Evolutionary conservation across 2,113 vertebrate genomes (phyloP).

Genomic region (Rissa tridactyla): DNA sequence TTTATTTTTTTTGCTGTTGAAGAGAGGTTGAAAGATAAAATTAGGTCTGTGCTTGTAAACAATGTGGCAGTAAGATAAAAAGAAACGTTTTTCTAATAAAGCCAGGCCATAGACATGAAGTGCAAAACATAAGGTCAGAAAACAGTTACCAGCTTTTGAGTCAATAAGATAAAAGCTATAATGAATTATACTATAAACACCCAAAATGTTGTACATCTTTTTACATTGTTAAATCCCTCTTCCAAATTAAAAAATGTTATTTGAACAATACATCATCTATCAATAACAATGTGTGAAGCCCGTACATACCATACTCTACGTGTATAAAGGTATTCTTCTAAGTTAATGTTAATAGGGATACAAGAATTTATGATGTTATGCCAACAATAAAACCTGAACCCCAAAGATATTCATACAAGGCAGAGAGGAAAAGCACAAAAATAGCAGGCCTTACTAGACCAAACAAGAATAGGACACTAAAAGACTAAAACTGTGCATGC

Average conservation of each 20-base stretch:
- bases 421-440: neutral
- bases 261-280: constrained; percentile 66
- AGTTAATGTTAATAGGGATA: neutral
- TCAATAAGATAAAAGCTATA: constrained; percentile 75
- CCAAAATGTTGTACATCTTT: constrained; percentile 60
- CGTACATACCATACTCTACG: neutral
- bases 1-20: constrained; percentile 77
- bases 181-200: constrained; percentile 74
- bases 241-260: constrained; percentile 68
- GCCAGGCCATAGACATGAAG: constrained; percentile 65
- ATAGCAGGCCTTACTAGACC: constrained; percentile 42
- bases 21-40: constrained; percentile 80
- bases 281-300: constrained; percentile 2
- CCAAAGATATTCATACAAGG: constrained; percentile 30
- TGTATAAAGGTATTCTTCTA: neutral
- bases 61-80: constrained; percentile 75
- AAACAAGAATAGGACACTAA: constrained; percentile 55
- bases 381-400: constrained; percentile 27
- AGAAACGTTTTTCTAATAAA: constrained; percentile 76
- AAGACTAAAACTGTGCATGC: constrained; percentile 49
- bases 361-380: constrained; percentile 7
- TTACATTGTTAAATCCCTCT: constrained; percentile 64
- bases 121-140: constrained; percentile 71
- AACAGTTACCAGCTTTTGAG: constrained; percentile 68
- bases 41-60: constrained; percentile 78